phyloP scores from a whole-genome alignment of 2,113 vertebrate species.

The Toxostoma redivivum region DNA sequence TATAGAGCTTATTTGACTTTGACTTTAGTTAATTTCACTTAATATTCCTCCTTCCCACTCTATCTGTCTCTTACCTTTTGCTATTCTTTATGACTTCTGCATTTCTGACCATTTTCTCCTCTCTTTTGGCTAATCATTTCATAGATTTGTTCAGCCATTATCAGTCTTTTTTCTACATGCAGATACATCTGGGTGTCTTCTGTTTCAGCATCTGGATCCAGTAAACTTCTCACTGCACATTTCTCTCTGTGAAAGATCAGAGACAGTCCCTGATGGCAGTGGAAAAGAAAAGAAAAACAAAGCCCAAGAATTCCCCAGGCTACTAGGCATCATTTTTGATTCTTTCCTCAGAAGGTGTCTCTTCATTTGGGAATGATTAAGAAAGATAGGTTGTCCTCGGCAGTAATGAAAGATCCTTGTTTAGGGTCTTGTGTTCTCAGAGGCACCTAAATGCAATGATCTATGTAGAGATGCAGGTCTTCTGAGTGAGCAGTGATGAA shows the following conservation, averaged over 20 bases:
- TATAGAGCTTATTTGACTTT: not conserved
- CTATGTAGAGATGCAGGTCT: not conserved
- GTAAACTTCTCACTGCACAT: not conserved
- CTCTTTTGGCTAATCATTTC: not conserved
- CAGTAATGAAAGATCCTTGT: not conserved
- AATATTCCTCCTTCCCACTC: not conserved
- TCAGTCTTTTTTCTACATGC: not conserved
- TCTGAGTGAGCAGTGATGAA: not conserved
- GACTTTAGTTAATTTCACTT: not conserved
- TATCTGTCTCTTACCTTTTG: not conserved
- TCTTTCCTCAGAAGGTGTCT: not conserved
- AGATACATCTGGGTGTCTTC: not conserved
- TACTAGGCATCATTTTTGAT: not conserved
- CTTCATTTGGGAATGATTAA: not conserved
- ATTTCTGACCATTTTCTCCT: not conserved
- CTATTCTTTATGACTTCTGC: not conserved
- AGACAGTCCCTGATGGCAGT: not conserved
- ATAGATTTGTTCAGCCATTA: not conserved
- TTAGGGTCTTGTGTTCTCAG: not conserved
- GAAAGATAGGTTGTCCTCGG: not conserved
- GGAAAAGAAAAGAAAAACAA: accelerated
- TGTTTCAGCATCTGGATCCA: not conserved
- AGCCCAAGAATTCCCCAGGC: not conserved
- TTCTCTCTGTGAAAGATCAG: not conserved
- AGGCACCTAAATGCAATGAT: not conserved